Conservation (phyloP, 2,797 vertebrate species). For the Acanthiza pusilla region DNA sequence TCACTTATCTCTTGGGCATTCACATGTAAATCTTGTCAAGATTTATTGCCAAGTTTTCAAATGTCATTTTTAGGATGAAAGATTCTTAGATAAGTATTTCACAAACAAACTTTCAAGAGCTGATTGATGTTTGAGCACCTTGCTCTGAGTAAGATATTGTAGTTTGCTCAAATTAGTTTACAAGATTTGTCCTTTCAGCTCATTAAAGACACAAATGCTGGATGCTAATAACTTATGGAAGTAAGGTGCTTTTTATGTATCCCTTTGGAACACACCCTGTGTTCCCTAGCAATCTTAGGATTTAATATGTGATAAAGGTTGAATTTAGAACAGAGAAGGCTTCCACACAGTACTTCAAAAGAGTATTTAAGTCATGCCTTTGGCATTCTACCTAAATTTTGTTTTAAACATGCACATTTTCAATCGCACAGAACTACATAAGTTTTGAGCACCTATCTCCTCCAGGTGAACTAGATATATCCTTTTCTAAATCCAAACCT, state of each 20-base stretch:
- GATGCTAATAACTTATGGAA: slow-evolving; percentile 18
- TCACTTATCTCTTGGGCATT: slow-evolving; percentile 34
- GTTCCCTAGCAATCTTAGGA: background rate
- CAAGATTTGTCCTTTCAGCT: slow-evolving; percentile 45
- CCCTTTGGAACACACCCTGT: background rate
- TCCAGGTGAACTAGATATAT: background rate
- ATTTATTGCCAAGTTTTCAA: slow-evolving; percentile 6
- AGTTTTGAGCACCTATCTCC: background rate
- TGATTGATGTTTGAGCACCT: slow-evolving; percentile 35
- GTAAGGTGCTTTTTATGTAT: slow-evolving; percentile 11
- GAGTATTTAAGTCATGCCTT: background rate
- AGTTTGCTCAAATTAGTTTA: slow-evolving; percentile 63
- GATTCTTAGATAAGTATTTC: slow-evolving; percentile 21
- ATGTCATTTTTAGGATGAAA: slow-evolving; percentile 44
- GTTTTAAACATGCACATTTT: background rate
- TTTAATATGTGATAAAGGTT: background rate
- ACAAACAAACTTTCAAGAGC: slow-evolving; percentile 32
- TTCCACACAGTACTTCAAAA: background rate
- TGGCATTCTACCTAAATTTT: background rate
- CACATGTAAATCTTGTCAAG: slow-evolving; percentile 23
- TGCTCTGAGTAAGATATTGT: background rate
- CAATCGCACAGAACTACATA: background rate
- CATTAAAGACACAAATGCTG: slow-evolving; percentile 46
- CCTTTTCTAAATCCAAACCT: background rate
- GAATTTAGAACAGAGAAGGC: background rate